phyloP scores from a whole-genome alignment of 1,140 invertebrate genomes.

The Brachionus manjavacas region DNA sequence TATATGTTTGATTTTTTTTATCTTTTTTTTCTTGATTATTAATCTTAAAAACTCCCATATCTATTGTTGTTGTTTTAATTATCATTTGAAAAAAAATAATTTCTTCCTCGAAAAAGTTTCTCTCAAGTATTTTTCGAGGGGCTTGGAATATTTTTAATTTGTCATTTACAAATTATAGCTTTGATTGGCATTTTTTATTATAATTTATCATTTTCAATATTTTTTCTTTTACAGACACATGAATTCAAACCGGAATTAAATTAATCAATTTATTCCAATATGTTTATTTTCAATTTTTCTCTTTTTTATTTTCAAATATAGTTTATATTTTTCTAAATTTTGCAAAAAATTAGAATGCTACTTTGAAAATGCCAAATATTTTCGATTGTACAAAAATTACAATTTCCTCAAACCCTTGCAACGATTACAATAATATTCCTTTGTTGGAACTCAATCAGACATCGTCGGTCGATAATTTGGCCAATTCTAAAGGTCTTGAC shows the following conservation, averaged over 20 bases:
- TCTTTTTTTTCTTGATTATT: no score
- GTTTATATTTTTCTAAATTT: no score
- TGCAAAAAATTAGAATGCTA: no score
- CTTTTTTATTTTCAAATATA: no score
- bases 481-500: not conserved
- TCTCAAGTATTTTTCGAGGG: no score
- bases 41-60: no score
- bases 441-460: not conserved
- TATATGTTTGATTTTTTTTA: no score
- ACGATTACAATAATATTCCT: not conserved
- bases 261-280: conserved; percentile 5
- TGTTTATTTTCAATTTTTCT: not conserved
- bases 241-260: not conserved
- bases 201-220: not conserved
- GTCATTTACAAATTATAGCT: not conserved
- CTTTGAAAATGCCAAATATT: not conserved
- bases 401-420: not conserved
- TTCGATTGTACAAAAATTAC: not conserved
- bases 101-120: no score
- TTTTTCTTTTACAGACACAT: not conserved
- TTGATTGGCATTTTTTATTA: not conserved
- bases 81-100: no score
- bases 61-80: no score
- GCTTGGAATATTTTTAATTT: not conserved
- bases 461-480: not conserved